phyloP scores from a whole-genome alignment of 2,797 vertebrate species.

The Dermochelys coriacea region DNA sequence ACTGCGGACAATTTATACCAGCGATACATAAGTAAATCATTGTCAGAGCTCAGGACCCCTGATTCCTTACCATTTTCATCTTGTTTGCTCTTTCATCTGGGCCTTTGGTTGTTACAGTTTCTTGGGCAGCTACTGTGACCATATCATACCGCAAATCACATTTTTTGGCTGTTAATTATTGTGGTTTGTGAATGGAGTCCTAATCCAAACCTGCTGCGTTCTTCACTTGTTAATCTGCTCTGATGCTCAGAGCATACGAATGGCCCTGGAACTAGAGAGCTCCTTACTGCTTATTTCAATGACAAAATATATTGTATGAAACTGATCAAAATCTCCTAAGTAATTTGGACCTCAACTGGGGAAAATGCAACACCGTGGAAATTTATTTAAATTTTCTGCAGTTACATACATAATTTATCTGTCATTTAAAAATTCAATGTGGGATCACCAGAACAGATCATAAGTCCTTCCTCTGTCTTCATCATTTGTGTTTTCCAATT shows the following conservation, averaged over 20 bases:
- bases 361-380: slow-evolving; percentile 53
- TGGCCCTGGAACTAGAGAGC: background rate
- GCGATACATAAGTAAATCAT: background rate
- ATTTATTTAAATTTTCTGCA: slow-evolving; percentile 53
- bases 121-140: background rate
- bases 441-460: background rate
- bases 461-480: slow-evolving; percentile 11
- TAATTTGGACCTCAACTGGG: slow-evolving; percentile 30
- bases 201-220: slow-evolving; percentile 39
- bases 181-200: slow-evolving; percentile 25
- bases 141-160: slow-evolving; percentile 45
- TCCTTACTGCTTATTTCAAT: background rate
- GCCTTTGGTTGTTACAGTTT: background rate
- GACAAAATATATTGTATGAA: slow-evolving; percentile 40
- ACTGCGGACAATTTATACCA: background rate
- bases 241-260: slow-evolving; percentile 41
- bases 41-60: background rate
- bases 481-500: slow-evolving; percentile 57
- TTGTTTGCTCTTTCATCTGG: background rate
- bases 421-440: slow-evolving; percentile 19
- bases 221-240: slow-evolving; percentile 9
- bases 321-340: slow-evolving; percentile 15
- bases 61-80: background rate
- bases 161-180: slow-evolving; percentile 36
- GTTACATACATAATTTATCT: slow-evolving; percentile 53